Evolutionary conservation across 2,888 invertebrate genomes (phyloP), one percentile per base, ranked within the genome.

Genomic region (Rhodophaea formosa): DNA sequence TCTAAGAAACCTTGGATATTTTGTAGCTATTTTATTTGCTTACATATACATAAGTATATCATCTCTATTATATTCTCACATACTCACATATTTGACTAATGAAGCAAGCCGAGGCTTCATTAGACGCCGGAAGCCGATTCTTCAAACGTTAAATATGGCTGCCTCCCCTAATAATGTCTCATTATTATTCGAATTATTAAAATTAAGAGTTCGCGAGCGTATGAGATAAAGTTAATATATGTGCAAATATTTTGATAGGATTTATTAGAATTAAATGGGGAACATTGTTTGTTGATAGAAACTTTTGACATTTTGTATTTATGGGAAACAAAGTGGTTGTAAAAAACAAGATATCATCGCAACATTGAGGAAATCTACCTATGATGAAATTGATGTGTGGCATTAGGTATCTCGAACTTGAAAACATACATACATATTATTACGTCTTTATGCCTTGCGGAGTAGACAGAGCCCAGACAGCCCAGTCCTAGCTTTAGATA

Each of bases 71-170:
- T 62, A 61, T 59, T 59, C 54, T 53, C 52, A 55, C 59, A 57
- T 62, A 64, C 64, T 65, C 67, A 65, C 62, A 66, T 72, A 73
- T 72, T 71, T 77, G 72, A 74, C 63, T 80, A 80, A 80, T 77
- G 79, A 77, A 77, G 68, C 68, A 69, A 72, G 69, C 68, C 74
- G 74, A 71, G 74, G 78, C 72, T 81, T 85, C 82, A 87, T 88
- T 84, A 84, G 72, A 71, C 63, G 63, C 62, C 62, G 68, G 65
- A 57, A 76, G 80, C 75, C 84, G 74, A 86, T 87, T 82, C 83
- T 82, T 88, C 82, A 84, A 79, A 86, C 82, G 82, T 85, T 86
- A 84, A 82, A 84, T 88, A 87, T 80, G 84, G 77, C 64, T 69
- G 72, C 73, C 67, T 67, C 63, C 67, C 66, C 43, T 86, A 84